A percentile compares a stretch with the other conserved stretches of the same genome.
Evolutionary conservation across 2,113 vertebrate species (phyloP).

Genomic region (Xerus inauris): DNA sequence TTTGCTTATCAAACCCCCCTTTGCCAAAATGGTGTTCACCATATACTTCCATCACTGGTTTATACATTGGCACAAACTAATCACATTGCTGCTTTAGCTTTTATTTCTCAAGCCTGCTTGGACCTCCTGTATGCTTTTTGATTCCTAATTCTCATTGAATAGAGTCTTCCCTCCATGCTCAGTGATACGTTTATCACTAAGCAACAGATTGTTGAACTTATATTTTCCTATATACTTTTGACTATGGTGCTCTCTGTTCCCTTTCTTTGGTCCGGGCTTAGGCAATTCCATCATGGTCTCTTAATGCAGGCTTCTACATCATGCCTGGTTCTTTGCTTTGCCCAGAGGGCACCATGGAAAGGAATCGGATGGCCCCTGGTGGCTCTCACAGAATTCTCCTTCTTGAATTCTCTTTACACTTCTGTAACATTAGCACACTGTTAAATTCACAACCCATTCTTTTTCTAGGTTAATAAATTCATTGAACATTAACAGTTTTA

Average conservation of each 20-base stretch:
- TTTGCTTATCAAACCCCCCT: conserved; percentile 49
- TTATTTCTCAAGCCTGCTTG: not conserved
- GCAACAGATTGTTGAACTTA: not conserved
- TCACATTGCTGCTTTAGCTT: not conserved
- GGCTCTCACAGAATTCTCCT: not conserved
- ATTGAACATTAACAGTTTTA: conserved; percentile 38
- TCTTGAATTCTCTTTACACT: conserved; percentile 41
- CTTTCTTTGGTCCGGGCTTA: not conserved
- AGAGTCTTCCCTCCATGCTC: not conserved
- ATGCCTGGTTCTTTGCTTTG: not conserved
- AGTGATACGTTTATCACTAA: not conserved
- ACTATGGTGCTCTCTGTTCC: not conserved
- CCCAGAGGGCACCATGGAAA: not conserved
- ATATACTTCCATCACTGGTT: not conserved
- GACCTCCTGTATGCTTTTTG: not conserved
- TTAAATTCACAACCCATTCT: conserved; percentile 23
- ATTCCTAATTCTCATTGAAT: not conserved
- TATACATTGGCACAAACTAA: not conserved
- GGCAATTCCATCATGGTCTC: not conserved
- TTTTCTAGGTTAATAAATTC: conserved; percentile 67
- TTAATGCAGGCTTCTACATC: not conserved
- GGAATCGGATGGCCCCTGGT: not conserved
- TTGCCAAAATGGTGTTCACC: not conserved
- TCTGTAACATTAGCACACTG: conserved; percentile 53
- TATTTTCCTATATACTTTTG: not conserved